Base-by-base conservation (phyloP, 1,140 invertebrate species). In the Holcopasites calliopsidis region DNA sequence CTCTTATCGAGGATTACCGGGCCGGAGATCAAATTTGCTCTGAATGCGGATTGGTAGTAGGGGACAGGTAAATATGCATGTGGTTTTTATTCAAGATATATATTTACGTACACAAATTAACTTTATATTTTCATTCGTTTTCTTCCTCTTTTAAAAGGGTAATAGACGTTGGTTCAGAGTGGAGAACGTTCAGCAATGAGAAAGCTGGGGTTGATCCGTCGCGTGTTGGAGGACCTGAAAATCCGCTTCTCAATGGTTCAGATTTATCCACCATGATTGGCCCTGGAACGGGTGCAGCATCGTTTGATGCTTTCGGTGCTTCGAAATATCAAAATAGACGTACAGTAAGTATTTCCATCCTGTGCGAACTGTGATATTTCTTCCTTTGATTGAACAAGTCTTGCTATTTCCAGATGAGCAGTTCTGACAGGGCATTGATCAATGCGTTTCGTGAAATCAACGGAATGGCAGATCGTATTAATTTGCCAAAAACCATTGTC, bases 111-210 rank as follows among this genome's bases (percentile, higher is more conserved):
- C 44, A n/a, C 16, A 33, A 60, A 35, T 1, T 2, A 8, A 58
- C 8, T 2, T 38, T 21, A 8, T 3, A 3, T 69, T 44, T 4
- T 31, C 31, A 4, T 33, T 55, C 11, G 23, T 2, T 62, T 11
- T 61, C 16, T n/a, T 61, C 5, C 11, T 8, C 42, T 21, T 40
- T 11, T 55, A 92, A 31, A 86, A 97, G 98, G 89, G 98, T 99
- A 0, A 98, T 99, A 82, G 99, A 99, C 93, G 99, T 99, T n/a
- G 98, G 99, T n/a, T 99, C 98, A n/a, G 99, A 99, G 92, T 99
- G 99, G 99, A 94, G 99, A 91, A 99, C 99, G 62, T 99, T 99
- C 91, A 99, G 97, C 85, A 99, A 99, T 93, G 99, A 99, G 88
- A 99, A 99, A 89, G 95, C 95, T 75, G 97, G 97, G 8, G 97